A percentile compares a stretch with the other conserved stretches of the same genome.
phyloP scores from a whole-genome alignment of 2,113 vertebrate genomes.

The Paramormyrops kingsleyae region DNA sequence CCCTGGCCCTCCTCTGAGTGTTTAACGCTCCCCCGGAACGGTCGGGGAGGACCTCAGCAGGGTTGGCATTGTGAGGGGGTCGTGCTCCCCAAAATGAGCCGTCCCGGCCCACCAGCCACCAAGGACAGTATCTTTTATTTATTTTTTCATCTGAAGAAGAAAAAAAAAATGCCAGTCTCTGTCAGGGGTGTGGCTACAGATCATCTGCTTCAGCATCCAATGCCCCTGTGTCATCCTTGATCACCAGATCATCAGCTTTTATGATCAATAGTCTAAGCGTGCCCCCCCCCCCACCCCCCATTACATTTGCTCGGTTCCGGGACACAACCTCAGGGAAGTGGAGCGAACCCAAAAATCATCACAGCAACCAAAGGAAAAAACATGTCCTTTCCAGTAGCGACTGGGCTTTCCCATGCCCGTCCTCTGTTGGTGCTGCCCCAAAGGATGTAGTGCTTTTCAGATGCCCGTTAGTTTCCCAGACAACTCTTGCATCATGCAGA shows the following conservation, averaged over 20 bases:
- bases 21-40: not conserved
- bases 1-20: not conserved
- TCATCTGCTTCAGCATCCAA: not conserved
- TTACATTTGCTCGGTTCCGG: not conserved
- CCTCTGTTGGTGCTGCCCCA: not conserved
- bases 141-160: not conserved
- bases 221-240: no score
- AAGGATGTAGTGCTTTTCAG: not conserved
- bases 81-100: not conserved
- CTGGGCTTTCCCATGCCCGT: not conserved
- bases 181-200: not conserved
- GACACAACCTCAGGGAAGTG: not conserved
- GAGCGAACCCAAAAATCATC: not conserved
- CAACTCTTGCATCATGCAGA: not conserved
- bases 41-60: not conserved
- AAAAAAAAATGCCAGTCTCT: not conserved
- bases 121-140: not conserved
- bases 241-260: not conserved
- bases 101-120: not conserved
- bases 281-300: not conserved
- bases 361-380: not conserved
- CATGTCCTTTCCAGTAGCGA: not conserved
- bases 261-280: not conserved
- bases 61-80: not conserved
- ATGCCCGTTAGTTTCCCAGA: not conserved